Evolutionary conservation across 35 echinoderm and acorn worm genomes (phyloP), one percentile per base, ranked within the genome.

Genomic region (Anneissia japonica): DNA sequence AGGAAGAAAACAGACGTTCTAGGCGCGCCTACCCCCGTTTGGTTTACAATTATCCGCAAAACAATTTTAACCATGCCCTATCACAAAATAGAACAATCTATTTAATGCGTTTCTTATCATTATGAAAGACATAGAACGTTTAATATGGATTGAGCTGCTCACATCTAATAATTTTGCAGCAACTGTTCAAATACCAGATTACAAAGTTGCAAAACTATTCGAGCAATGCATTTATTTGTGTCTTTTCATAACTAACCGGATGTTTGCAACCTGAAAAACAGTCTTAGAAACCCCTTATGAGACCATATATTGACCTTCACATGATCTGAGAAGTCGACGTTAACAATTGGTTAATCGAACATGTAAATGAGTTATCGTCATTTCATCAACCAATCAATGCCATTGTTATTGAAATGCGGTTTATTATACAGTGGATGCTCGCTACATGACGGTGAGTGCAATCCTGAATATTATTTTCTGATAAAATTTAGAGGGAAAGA

Each of bases 401-500:
- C 76, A 89, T 90, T 86, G 90, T 93, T 82, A 93, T 93, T 88
- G 28, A 81, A 90, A 84, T 86, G 30, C 38, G 33, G 51, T 80
- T 91, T 97, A 97, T 97, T 97, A 97, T 97, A 90, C 91, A 81
- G 86, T 84, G 94, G 87, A 93, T 76, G 92, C 86, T 88, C 85
- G 83, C 82, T 91, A 85, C 92, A 79, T 88, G 96, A 93, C 96
- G 96, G 96, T 99, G 96, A 99, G 96, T 99, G 92, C 89, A 93
- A 97, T 94, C 83, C 92, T 90, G 96, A 99, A 99, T 99, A 99
- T 94, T 99, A 99, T 99, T 93, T 99, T 99, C 96, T 99, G 96
- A 99, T 99, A 99, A 99, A 99, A 91, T 97, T 99, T 99, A 99
- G 88, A 93, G 96, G 96, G 90, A 93, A 99, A 99, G 94, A 89